Percentiles rank a stretch among this genome's conserved stretches.
Evolutionary conservation across 2,113 vertebrate species (phyloP).

Genomic region (zebrafish (Danio rerio)): DNA sequence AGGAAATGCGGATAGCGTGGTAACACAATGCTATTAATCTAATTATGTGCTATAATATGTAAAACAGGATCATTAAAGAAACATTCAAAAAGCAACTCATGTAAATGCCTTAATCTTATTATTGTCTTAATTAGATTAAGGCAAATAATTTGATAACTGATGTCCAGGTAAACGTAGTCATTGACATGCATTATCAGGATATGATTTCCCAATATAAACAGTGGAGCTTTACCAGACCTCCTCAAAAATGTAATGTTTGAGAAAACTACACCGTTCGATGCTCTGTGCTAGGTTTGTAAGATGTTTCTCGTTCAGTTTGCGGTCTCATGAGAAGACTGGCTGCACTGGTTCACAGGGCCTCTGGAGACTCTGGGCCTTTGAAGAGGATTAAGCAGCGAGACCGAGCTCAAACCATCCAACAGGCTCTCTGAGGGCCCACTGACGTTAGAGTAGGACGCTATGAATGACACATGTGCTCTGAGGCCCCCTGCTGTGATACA

Average conservation of each 20-base stretch:
- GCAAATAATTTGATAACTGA: too few relatives aligned
- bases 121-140: too few relatives aligned
- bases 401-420: slow-evolving; percentile 4
- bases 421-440: neutral
- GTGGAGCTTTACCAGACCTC: neutral
- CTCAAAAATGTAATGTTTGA: neutral
- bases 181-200: neutral
- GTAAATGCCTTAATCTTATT: too few relatives aligned
- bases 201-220: neutral
- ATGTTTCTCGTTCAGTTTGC: neutral
- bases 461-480: slow-evolving; percentile 10
- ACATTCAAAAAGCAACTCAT: too few relatives aligned
- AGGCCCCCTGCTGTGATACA: neutral
- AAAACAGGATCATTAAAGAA: too few relatives aligned
- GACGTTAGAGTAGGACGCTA: neutral
- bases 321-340: neutral
- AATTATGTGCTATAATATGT: too few relatives aligned
- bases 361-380: slow-evolving; percentile 14
- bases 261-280: neutral
- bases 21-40: too few relatives aligned
- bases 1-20: too few relatives aligned
- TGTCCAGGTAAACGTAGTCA: too few relatives aligned
- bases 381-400: slow-evolving; percentile 7
- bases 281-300: neutral
- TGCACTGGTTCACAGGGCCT: neutral